phyloP scores from a whole-genome alignment of 2,113 vertebrate species.

The Polypterus senegalus region DNA sequence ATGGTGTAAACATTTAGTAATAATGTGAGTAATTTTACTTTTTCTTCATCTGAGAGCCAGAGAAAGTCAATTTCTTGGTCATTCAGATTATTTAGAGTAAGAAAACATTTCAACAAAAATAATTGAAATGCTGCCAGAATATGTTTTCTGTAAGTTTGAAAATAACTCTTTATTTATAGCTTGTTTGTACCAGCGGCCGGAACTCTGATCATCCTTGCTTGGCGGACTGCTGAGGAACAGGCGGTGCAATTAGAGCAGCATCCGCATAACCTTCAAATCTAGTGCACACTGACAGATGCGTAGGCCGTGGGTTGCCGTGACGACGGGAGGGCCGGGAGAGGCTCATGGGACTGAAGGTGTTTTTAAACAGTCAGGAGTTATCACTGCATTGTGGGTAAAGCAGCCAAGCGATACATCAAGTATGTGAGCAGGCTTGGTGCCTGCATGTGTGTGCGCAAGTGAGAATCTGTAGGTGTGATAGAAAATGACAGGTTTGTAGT shows the following conservation, averaged over 20 bases:
- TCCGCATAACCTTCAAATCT: background rate
- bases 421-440: background rate
- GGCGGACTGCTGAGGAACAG: too few species aligned
- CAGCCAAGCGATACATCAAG: background rate
- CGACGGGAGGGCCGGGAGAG: background rate
- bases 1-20: too few species aligned
- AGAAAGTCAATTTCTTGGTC: too few species aligned
- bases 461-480: background rate
- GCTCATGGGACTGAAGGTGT: constrained; percentile 4
- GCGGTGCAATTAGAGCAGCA: background rate
- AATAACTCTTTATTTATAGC: too few species aligned
- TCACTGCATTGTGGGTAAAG: constrained; percentile 2
- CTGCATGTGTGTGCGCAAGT: background rate
- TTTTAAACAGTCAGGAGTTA: background rate
- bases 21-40: too few species aligned
- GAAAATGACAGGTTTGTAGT: background rate
- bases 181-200: too few species aligned
- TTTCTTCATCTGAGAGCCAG: too few species aligned
- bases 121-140: too few species aligned
- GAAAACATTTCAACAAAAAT: too few species aligned
- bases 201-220: too few species aligned
- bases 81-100: too few species aligned
- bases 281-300: constrained; percentile 1
- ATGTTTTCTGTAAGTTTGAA: too few species aligned
- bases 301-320: constrained; percentile 4